A percentile compares a stretch with the other conserved stretches of the same genome.
Evolutionary conservation across 2,888 invertebrate species (phyloP).

Genomic region (Bellardia bayeri): DNA sequence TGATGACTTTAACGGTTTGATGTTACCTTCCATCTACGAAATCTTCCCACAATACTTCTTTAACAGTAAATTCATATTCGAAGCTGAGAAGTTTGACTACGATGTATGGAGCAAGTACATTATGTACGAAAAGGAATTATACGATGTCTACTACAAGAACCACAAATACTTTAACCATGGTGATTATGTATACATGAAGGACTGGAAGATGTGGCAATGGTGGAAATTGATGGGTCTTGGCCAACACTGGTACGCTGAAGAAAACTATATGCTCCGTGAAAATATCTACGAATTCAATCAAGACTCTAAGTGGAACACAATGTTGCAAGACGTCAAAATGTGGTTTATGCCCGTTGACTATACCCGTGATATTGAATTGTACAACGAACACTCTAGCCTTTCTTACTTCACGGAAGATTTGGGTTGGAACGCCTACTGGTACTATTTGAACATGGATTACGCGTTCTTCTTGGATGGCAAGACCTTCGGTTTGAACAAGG

Average conservation of each 20-base stretch:
- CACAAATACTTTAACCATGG: slow-evolving; percentile 68
- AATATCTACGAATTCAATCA: slow-evolving; percentile 73
- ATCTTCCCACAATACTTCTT: slow-evolving; percentile 89
- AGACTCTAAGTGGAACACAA: slow-evolving; percentile 70
- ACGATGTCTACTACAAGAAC: slow-evolving; percentile 75
- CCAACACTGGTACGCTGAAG: slow-evolving; percentile 74
- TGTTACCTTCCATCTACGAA: slow-evolving; percentile 90
- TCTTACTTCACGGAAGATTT: slow-evolving; percentile 90
- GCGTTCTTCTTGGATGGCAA: slow-evolving; percentile 87
- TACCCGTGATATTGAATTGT: slow-evolving; percentile 84
- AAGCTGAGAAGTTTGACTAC: slow-evolving; percentile 86
- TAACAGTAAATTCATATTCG: slow-evolving; percentile 87
- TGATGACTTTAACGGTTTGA: slow-evolving; percentile 87
- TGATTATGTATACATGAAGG: slow-evolving; percentile 75
- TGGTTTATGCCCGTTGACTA: slow-evolving; percentile 85
- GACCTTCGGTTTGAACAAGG: slow-evolving; percentile 85
- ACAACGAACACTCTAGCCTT: slow-evolving; percentile 86
- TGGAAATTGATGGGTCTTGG: slow-evolving; percentile 78
- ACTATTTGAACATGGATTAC: slow-evolving; percentile 86
- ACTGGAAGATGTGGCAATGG: slow-evolving; percentile 77
- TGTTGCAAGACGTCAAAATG: slow-evolving; percentile 76
- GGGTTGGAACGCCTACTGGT: slow-evolving; percentile 87
- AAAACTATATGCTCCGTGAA: slow-evolving; percentile 75
- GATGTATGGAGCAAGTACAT: slow-evolving; percentile 83
- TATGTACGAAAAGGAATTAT: slow-evolving; percentile 78